Evolutionary conservation across 1,140 invertebrate species (phyloP).

Genomic region (Diplogasteroides magnus): DNA sequence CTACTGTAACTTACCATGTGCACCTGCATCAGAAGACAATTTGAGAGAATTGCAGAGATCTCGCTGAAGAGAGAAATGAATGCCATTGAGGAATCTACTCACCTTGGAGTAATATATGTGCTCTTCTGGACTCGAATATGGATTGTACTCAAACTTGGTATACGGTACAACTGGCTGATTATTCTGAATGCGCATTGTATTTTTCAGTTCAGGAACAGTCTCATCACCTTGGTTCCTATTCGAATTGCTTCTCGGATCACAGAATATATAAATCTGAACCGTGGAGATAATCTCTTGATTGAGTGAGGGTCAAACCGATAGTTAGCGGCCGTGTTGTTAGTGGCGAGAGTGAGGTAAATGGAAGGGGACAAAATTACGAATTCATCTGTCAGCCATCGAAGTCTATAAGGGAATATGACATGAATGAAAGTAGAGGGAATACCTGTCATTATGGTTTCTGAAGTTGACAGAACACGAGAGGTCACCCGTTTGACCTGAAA

Average conservation of each 20-base stretch:
- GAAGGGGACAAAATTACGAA: background rate
- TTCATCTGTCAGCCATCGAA: background rate
- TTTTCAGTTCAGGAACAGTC: no score
- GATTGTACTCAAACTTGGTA: background rate
- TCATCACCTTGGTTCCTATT: background rate
- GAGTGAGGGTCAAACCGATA: no score
- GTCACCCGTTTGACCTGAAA: background rate
- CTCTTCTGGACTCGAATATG: background rate
- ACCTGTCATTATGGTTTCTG: background rate
- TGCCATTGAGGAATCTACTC: no score
- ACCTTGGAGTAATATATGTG: background rate
- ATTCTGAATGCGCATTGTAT: no score
- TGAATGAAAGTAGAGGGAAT: no score
- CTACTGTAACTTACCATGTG: no score
- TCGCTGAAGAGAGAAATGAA: no score
- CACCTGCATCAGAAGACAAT: background rate
- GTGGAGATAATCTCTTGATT: no score
- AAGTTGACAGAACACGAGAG: background rate
- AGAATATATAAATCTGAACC: background rate
- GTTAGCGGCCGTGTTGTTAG: background rate
- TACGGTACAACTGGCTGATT: background rate
- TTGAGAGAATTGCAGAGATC: background rate
- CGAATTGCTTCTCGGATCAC: background rate
- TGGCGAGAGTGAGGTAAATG: background rate
- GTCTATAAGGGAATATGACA: no score